Conservation (phyloP, 1,140 invertebrate species). For the Melipona quadrifasciata region DNA sequence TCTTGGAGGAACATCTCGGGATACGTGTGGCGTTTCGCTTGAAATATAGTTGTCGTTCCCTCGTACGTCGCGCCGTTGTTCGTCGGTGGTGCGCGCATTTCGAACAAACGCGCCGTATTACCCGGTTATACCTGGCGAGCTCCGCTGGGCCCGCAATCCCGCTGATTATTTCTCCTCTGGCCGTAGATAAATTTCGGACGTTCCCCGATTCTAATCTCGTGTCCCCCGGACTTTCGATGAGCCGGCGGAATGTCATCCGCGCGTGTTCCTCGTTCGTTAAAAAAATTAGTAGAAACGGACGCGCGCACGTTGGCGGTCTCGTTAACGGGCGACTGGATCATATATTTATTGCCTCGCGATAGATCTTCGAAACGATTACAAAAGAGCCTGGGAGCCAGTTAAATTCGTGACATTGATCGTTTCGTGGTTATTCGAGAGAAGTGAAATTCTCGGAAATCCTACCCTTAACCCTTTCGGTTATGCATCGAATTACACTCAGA, state of each 20-base stretch:
- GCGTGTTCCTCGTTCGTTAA: slow-evolving; percentile 64
- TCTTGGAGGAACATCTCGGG: slow-evolving; percentile 1
- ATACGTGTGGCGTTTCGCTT: slow-evolving; percentile 7
- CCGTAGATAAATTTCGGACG: slow-evolving; percentile 76
- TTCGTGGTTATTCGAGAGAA: slow-evolving; percentile 31
- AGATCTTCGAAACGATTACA: slow-evolving; percentile 53
- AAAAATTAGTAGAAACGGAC: slow-evolving; percentile 62
- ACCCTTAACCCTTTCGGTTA: too few relatives aligned
- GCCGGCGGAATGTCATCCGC: slow-evolving; percentile 69
- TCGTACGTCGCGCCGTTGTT: neutral
- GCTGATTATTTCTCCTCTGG: slow-evolving; percentile 77
- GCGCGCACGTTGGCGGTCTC: slow-evolving; percentile 13
- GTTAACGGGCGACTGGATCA: slow-evolving; percentile 42
- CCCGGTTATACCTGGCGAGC: slow-evolving; percentile 68
- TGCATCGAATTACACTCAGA: too few relatives aligned
- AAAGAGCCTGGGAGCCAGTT: slow-evolving; percentile 25
- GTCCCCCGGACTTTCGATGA: slow-evolving; percentile 67
- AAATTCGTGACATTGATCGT: slow-evolving; percentile 3
- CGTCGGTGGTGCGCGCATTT: neutral
- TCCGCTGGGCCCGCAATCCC: slow-evolving; percentile 61
- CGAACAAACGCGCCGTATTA: slow-evolving; percentile 53
- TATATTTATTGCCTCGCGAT: slow-evolving; percentile 37
- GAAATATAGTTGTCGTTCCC: slow-evolving; percentile 48
- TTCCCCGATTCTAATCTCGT: slow-evolving; percentile 80
- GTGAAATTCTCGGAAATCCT: too few relatives aligned